Base-by-base conservation (phyloP, 2,888 invertebrate species). In the Lamellibrachia columna region DNA sequence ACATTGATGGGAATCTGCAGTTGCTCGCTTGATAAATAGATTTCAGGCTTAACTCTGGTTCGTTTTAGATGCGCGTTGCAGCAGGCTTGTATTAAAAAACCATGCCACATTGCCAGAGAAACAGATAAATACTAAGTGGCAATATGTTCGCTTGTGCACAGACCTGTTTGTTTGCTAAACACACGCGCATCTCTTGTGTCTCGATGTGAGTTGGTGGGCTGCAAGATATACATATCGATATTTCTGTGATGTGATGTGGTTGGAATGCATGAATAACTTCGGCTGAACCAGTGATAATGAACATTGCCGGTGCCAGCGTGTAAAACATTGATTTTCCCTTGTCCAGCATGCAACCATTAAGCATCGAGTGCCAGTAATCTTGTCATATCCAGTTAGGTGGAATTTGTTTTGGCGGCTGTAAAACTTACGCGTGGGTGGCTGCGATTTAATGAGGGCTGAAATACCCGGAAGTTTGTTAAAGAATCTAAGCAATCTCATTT, bases 191-290 rank as follows among this genome's bases (percentile, higher is more conserved):
- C 75, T 75, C 22, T 75, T 22, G 75, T 6, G 75, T 75, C 75
- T 75, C 22, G 11, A n/a, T 22, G 75, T 3, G 75, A 15, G 15
- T 75, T 75, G 75, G 75, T 75, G 22, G 22, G 75, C 75, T 22
- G 75, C 75, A n/a, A 75, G 75, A 75, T 75, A 75, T 75, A 75
- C 75, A 75, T 75, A 75, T 75, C 75, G 75, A 75, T 75, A 75
- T 75, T 75, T n/a, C 75, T 75, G 75, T n/a, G 75, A 75, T 75
- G 75, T n/a, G 75, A 75, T 75, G 75, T 75, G 75, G 22, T 75
- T 75, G 75, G 75, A 75, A 75, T 75, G 75, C 75, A 75, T 75
- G 75, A 75, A 75, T 75, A 75, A 15, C 75, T 75, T 75, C 75
- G 22, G 75, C 75, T 75, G 75, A 75, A 75, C 75, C 75, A 22